These are phyloP conservation scores for Cepaea nemoralis DNA, from an alignment of 1,140 invertebrate genomes.

Conservation along the genomic window DNA sequence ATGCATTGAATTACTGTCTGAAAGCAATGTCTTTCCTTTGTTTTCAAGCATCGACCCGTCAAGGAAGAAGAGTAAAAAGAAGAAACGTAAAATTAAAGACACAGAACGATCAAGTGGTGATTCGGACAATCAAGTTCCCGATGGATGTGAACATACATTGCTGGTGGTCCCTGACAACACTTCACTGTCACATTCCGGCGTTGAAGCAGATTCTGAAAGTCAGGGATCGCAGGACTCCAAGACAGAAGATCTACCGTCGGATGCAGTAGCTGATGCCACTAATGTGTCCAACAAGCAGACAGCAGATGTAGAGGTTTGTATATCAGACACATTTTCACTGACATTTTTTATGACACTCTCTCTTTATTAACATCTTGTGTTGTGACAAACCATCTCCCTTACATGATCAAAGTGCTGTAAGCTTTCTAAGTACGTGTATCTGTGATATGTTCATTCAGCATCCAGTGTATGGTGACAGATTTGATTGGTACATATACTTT, in stretches of 20 bases:
- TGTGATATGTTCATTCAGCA: too few relatives aligned
- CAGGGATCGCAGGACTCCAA: constrained; percentile 53
- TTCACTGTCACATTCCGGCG: constrained; percentile 57
- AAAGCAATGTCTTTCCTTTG: too few relatives aligned
- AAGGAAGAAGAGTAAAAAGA: constrained; percentile 65
- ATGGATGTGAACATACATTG: constrained; percentile 39
- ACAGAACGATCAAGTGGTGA: constrained; percentile 67
- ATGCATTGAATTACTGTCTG: too few relatives aligned
- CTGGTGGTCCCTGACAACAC: constrained; percentile 30
- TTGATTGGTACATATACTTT: too few relatives aligned
- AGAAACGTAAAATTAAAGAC: constrained; percentile 60
- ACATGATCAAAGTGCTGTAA: too few relatives aligned
- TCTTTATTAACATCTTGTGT: too few relatives aligned
- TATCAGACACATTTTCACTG: not conserved
- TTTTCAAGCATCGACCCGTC: constrained; percentile 54
- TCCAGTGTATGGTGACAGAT: too few relatives aligned
- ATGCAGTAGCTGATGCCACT: too few relatives aligned
- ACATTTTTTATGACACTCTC: too few relatives aligned
- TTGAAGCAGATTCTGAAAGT: constrained; percentile 67
- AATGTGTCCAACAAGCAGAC: not conserved
- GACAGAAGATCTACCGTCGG: constrained; percentile 13
- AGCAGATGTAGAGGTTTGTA: not conserved
- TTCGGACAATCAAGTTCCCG: constrained; percentile 64
- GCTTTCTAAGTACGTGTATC: too few relatives aligned
- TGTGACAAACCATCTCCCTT: too few relatives aligned